Evolutionary conservation across 2,888 invertebrate species (phyloP).

Genomic region (Ctenicera cuprea): DNA sequence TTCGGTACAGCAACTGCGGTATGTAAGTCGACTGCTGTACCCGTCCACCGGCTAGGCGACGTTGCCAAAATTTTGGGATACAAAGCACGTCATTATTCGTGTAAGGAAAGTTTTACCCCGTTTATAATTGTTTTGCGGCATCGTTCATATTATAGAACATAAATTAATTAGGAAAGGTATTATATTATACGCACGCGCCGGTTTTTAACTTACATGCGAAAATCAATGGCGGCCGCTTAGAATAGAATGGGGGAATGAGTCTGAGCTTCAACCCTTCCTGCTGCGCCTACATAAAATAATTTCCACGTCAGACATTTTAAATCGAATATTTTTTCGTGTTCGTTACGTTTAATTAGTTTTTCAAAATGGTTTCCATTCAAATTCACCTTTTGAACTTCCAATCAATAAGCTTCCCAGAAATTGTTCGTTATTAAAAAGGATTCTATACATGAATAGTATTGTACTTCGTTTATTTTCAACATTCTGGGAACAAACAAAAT

Average conservation of each 20-base stretch:
- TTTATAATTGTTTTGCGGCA: neutral
- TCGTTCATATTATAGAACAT: slow-evolving; percentile 21
- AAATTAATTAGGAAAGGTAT: slow-evolving; percentile 38
- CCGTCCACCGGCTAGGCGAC: slow-evolving; percentile 54
- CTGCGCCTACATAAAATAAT: slow-evolving; percentile 19
- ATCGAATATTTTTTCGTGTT: too few relatives aligned
- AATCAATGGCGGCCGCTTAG: slow-evolving; percentile 47
- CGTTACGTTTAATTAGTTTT: too few relatives aligned
- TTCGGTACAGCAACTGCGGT: slow-evolving; percentile 61
- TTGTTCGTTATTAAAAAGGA: too few relatives aligned
- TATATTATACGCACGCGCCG: slow-evolving; percentile 49
- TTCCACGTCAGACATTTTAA: neutral
- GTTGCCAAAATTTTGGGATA: slow-evolving; percentile 53
- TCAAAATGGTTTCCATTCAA: too few relatives aligned
- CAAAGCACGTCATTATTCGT: neutral
- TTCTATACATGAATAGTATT: too few relatives aligned
- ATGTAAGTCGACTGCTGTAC: slow-evolving; percentile 52
- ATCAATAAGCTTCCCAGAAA: too few relatives aligned
- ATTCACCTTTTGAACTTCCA: too few relatives aligned
- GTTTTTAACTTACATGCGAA: slow-evolving; percentile 46
- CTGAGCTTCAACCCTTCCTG: slow-evolving; percentile 37
- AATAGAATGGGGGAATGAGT: slow-evolving; percentile 33
- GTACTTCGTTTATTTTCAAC: too few relatives aligned
- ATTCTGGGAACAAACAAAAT: too few relatives aligned
- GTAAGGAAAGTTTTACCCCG: neutral